phyloP scores from a whole-genome alignment of 2,888 invertebrate genomes.

The Drosophila nr. medialis region DNA sequence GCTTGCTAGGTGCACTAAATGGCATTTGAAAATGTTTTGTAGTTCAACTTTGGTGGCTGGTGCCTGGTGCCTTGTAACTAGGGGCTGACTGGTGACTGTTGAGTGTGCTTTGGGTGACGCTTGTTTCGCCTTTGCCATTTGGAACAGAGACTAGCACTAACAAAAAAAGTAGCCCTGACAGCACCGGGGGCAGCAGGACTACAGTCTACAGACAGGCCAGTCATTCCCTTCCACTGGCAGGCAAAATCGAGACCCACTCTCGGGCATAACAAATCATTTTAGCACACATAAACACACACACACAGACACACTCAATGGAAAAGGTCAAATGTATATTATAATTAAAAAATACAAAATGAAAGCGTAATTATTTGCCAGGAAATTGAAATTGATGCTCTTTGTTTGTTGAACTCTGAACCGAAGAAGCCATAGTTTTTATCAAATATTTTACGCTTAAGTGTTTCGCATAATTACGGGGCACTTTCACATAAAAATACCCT shows the following conservation, averaged over 20 bases:
- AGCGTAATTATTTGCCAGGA: slow-evolving; percentile 65
- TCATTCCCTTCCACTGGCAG: slow-evolving; percentile 37
- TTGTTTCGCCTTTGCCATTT: slow-evolving; percentile 78
- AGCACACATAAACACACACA: slow-evolving; percentile 8
- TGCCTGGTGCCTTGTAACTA: slow-evolving; percentile 18
- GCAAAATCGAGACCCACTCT: slow-evolving; percentile 31
- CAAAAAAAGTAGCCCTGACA: slow-evolving; percentile 45
- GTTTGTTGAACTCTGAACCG: slow-evolving; percentile 18
- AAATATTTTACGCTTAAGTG: background rate
- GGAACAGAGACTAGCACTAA: slow-evolving; percentile 45
- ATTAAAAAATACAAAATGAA: slow-evolving; percentile 60
- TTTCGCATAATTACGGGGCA: slow-evolving; percentile 19
- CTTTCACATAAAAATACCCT: background rate
- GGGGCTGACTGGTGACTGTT: slow-evolving; percentile 15
- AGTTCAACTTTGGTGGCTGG: slow-evolving; percentile 69
- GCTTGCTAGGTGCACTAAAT: slow-evolving; percentile 70
- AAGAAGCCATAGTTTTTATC: slow-evolving; percentile 15
- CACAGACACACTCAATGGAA: slow-evolving; percentile 28
- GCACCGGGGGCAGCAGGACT: slow-evolving; percentile 19
- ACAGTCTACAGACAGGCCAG: slow-evolving; percentile 23
- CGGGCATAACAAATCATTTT: slow-evolving; percentile 15
- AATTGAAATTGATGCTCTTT: slow-evolving; percentile 66
- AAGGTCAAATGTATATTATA: slow-evolving; percentile 61
- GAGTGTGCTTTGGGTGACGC: slow-evolving; percentile 48
- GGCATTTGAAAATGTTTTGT: slow-evolving; percentile 78